Evolutionary conservation across 2,113 vertebrate species (phyloP).

Genomic region (Silurus meridionalis): DNA sequence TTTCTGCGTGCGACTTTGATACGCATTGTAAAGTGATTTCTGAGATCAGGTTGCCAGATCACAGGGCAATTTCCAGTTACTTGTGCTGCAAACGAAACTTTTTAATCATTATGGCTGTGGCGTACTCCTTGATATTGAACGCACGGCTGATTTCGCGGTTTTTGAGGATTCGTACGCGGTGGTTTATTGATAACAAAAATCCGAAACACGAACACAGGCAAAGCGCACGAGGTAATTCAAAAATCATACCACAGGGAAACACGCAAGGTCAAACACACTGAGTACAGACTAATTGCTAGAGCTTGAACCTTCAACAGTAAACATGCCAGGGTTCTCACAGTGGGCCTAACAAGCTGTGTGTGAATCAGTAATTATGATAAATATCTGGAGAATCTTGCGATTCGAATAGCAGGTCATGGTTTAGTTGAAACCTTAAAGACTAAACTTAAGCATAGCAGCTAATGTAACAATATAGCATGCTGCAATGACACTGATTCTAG

Average conservation of each 20-base stretch:
- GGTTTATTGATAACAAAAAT: background rate
- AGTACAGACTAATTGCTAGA: conserved; percentile 8
- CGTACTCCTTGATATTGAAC: background rate
- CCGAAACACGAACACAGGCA: background rate
- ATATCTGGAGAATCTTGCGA: background rate
- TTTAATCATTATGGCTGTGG: background rate
- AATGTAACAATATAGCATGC: background rate
- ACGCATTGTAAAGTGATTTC: conserved; percentile 19
- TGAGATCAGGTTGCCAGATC: background rate
- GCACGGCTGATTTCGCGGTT: background rate
- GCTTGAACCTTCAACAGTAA: background rate
- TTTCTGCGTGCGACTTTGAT: background rate
- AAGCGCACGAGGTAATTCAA: background rate
- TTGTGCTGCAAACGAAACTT: background rate
- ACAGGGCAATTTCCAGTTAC: conserved; percentile 11
- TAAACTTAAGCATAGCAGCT: background rate
- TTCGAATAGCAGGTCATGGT: background rate
- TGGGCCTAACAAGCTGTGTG: background rate
- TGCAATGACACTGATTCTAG: background rate
- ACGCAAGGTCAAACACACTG: background rate
- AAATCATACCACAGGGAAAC: background rate
- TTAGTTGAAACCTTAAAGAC: background rate
- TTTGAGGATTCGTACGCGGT: background rate
- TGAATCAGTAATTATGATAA: background rate
- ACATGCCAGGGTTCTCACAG: background rate